These are phyloP conservation scores for Colostygia pectinataria DNA, from an alignment of 2,888 invertebrate species.

Conservation along the genomic window DNA sequence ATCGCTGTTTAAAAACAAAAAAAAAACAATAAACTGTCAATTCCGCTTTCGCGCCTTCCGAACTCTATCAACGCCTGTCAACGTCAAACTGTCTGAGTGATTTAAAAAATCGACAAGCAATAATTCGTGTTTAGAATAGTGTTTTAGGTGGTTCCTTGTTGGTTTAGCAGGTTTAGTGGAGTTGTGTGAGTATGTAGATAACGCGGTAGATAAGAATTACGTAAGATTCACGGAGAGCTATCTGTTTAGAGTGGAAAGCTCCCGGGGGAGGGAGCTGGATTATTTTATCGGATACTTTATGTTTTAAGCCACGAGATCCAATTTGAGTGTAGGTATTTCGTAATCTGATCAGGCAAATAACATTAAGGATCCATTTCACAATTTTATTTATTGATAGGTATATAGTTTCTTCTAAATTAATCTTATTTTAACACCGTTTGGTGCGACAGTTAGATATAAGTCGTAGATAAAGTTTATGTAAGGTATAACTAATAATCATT, in stretches of 20 bases:
- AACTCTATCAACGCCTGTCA: constrained; percentile 41
- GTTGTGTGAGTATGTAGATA: constrained; percentile 70
- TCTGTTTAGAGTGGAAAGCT: constrained; percentile 44
- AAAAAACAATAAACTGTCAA: constrained; percentile 40
- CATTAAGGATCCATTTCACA: too few relatives aligned
- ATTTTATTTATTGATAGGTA: too few relatives aligned
- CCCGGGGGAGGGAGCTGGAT: constrained; percentile 12
- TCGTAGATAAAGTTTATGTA: too few relatives aligned
- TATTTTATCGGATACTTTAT: constrained; percentile 11
- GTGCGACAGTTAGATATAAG: too few relatives aligned
- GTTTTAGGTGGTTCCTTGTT: constrained; percentile 64
- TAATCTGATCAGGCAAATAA: too few relatives aligned
- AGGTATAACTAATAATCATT: too few relatives aligned
- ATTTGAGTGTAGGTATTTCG: constrained; percentile 4
- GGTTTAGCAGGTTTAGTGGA: constrained; percentile 42
- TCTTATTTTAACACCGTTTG: too few relatives aligned
- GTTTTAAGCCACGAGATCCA: constrained; percentile 16
- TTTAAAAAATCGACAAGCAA: constrained; percentile 67
- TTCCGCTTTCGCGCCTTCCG: constrained; percentile 60
- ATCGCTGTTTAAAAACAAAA: constrained; percentile 39
- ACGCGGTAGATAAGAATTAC: constrained; percentile 65
- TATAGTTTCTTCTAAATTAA: too few relatives aligned
- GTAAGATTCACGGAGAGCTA: constrained; percentile 61
- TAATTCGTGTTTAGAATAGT: constrained; percentile 56
- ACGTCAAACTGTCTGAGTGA: constrained; percentile 43